These are phyloP conservation scores for Tenthredo amoena DNA, from an alignment of 2,888 invertebrate genomes.

Conservation along the genomic window DNA sequence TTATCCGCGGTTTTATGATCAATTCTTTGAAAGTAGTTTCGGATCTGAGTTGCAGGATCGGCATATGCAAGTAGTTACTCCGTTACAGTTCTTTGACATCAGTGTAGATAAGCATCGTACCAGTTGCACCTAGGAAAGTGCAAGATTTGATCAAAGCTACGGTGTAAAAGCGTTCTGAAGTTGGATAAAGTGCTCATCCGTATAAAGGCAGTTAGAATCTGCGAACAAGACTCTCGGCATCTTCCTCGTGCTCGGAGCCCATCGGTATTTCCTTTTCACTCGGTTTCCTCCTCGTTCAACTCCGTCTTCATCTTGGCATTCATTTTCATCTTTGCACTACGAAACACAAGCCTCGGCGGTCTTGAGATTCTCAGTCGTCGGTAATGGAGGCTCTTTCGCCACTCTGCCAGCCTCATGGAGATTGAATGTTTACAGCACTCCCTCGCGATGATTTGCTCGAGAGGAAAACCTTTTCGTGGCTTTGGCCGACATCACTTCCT, in stretches of 20 bases:
- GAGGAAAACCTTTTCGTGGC: conserved; percentile 65
- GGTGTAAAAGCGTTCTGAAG: conserved; percentile 39
- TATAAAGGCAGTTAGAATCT: conserved; percentile 45
- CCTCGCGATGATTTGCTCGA: conserved; percentile 69
- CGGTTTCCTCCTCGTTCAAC: conserved; percentile 46
- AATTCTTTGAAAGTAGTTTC: neutral
- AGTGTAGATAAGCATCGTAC: conserved; percentile 7
- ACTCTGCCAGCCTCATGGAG: conserved; percentile 50
- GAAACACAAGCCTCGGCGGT: conserved; percentile 61
- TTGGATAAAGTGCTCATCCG: conserved; percentile 43
- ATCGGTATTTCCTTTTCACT: conserved; percentile 20
- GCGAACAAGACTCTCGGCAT: conserved; percentile 57
- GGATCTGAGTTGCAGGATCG: neutral
- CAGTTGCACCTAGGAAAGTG: conserved; percentile 27
- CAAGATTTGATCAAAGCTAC: conserved; percentile 37
- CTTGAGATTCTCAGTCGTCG: conserved; percentile 69
- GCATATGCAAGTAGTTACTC: neutral
- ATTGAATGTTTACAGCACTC: conserved; percentile 57
- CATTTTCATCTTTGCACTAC: conserved; percentile 66
- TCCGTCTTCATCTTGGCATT: conserved; percentile 62
- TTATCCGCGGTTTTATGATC: neutral
- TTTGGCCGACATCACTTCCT: conserved; percentile 38
- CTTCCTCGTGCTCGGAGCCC: conserved; percentile 52
- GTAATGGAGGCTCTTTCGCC: conserved; percentile 72
- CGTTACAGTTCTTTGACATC: conserved; percentile 3